phyloP scores from a whole-genome alignment of 2,888 invertebrate species.

The Callinectes sapidus region DNA sequence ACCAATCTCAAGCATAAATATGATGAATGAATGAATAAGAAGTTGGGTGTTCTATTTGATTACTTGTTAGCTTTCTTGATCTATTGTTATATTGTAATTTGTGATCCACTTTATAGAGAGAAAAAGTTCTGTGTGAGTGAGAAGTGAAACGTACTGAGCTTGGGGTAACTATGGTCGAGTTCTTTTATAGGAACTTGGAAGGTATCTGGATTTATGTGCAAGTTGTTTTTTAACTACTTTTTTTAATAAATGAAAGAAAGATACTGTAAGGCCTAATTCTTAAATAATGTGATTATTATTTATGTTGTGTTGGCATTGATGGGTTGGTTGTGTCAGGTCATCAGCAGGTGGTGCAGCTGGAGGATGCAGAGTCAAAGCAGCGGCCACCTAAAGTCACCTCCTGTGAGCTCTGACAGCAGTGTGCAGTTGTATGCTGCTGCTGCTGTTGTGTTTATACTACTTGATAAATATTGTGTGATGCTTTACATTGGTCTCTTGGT shows the following conservation, averaged over 20 bases:
- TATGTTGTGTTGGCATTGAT: background rate
- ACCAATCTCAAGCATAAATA: background rate
- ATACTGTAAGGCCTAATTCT: background rate
- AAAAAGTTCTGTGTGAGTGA: background rate
- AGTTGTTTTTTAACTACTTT: background rate
- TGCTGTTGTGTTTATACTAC: background rate
- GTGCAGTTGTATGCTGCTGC: background rate
- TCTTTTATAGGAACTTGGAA: background rate
- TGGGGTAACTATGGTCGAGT: background rate
- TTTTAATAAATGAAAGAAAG: background rate
- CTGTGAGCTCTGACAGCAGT: constrained; percentile 17
- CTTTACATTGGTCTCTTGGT: background rate
- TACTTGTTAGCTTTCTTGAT: background rate
- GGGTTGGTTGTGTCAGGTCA: constrained; percentile 13
- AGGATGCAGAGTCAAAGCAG: background rate
- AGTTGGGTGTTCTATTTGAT: background rate
- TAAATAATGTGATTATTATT: background rate
- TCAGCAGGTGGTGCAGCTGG: constrained; percentile 12
- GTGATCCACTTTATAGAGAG: background rate
- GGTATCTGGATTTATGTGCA: background rate
- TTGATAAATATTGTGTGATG: constrained; percentile 14
- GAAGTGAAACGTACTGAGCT: background rate
- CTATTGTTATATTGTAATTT: background rate
- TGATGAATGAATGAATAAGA: background rate
- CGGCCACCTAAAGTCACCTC: background rate